Conservation (phyloP, 1,140 invertebrate genomes). For the Cotesia typhae region DNA sequence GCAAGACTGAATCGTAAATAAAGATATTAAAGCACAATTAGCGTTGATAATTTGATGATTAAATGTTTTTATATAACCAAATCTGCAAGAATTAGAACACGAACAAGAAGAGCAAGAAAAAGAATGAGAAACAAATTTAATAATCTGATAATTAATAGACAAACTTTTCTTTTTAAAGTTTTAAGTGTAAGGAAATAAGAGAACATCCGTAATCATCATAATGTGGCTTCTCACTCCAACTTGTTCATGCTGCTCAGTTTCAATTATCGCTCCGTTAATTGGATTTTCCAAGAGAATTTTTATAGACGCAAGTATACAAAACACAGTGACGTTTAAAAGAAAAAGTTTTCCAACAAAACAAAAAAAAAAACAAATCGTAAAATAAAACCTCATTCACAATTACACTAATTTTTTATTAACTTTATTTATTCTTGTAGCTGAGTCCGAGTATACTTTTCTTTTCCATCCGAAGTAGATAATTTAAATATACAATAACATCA, state of each 20-base stretch:
- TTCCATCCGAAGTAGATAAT: too few relatives aligned
- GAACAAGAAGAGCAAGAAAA: too few relatives aligned
- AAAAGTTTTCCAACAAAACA: not conserved
- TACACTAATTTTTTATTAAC: not conserved
- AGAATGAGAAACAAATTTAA: too few relatives aligned
- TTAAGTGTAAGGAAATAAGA: constrained; percentile 14
- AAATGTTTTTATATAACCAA: too few relatives aligned
- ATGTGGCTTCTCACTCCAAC: constrained; percentile 12
- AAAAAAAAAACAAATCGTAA: not conserved
- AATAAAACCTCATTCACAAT: constrained; percentile 5
- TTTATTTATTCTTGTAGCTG: not conserved
- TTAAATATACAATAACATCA: too few relatives aligned
- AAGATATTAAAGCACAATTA: too few relatives aligned
- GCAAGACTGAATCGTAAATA: too few relatives aligned
- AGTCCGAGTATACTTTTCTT: too few relatives aligned
- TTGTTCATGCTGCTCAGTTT: constrained; percentile 22
- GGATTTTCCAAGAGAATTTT: constrained; percentile 21
- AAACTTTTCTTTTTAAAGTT: not conserved
- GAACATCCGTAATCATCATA: constrained; percentile 24
- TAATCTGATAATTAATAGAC: too few relatives aligned
- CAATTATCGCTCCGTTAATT: constrained; percentile 27
- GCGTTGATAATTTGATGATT: too few relatives aligned
- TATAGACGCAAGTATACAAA: constrained; percentile 4
- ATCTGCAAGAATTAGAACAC: too few relatives aligned
- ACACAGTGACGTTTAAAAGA: not conserved